Conservation (phyloP, 1,140 invertebrate genomes). For the Pachyrhynchus sulphureomaculatus region DNA sequence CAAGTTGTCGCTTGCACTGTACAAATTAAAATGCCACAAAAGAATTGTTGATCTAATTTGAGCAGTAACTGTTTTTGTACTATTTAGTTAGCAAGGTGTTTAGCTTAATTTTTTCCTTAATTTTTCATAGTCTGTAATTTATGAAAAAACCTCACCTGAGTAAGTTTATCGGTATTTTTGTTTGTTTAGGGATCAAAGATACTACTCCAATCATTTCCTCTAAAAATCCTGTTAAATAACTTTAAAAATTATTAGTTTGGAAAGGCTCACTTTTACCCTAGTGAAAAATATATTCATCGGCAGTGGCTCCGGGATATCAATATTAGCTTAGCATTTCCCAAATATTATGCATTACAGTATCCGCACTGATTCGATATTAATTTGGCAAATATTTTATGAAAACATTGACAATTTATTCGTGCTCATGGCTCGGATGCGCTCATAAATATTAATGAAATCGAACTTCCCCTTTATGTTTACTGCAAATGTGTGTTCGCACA, state of each 20-base stretch:
- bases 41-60: too few relatives aligned
- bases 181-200: too few relatives aligned
- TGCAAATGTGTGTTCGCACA: conserved; percentile 39
- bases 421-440: conserved; percentile 44
- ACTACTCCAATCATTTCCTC: too few relatives aligned
- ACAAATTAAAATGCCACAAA: too few relatives aligned
- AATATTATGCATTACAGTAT: conserved; percentile 45
- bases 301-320: conserved; percentile 20
- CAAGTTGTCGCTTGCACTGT: too few relatives aligned
- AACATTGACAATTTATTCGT: conserved; percentile 48
- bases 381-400: conserved; percentile 49
- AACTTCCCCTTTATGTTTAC: conserved; percentile 43
- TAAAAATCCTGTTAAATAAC: too few relatives aligned
- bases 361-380: conserved; percentile 47
- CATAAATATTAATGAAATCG: conserved; percentile 48
- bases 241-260: neutral
- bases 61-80: too few relatives aligned
- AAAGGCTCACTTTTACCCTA: neutral
- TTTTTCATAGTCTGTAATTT: too few relatives aligned
- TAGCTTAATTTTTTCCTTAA: too few relatives aligned
- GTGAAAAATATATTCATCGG: conserved; percentile 14
- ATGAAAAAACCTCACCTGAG: too few relatives aligned
- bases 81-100: too few relatives aligned
- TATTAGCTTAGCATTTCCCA: conserved; percentile 35
- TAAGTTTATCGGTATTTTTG: too few relatives aligned